Evolutionary conservation across 2,113 vertebrate species (phyloP).

Genomic region (Oophaga pumilio): DNA sequence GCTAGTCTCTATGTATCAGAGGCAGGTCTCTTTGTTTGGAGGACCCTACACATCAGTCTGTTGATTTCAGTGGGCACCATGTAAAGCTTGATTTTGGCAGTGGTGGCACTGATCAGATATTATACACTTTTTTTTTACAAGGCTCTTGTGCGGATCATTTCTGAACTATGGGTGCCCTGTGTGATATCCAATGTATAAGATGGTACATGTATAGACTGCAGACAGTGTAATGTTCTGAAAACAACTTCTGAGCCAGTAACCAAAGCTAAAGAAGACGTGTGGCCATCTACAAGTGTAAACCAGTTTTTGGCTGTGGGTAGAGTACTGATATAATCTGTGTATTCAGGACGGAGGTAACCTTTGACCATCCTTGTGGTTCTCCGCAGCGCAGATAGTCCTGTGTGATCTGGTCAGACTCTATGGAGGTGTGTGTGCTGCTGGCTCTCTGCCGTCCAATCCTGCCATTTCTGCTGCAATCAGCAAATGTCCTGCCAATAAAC

Average conservation of each 20-base stretch:
- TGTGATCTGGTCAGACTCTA: rapidly evolving
- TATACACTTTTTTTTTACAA: background rate
- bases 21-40: too few relatives aligned
- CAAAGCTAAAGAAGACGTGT: background rate
- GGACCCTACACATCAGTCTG: too few relatives aligned
- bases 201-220: background rate
- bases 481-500: conserved; percentile 38
- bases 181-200: background rate
- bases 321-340: background rate
- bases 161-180: background rate
- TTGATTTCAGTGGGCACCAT: background rate
- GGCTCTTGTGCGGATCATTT: background rate
- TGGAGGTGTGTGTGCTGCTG: background rate
- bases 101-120: too few relatives aligned
- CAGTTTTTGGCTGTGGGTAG: conserved; percentile 37
- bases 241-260: background rate
- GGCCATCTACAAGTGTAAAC: background rate
- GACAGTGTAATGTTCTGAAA: background rate
- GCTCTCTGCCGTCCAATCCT: background rate
- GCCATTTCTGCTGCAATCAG: rapidly evolving
- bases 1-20: too few relatives aligned
- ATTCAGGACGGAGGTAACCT: conserved; percentile 5
- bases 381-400: conserved; percentile 7
- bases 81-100: background rate
- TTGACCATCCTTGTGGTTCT: rapidly evolving